Evolutionary conservation across 2,797 vertebrate genomes (phyloP).

Genomic region (Cetoscarus ocellatus): DNA sequence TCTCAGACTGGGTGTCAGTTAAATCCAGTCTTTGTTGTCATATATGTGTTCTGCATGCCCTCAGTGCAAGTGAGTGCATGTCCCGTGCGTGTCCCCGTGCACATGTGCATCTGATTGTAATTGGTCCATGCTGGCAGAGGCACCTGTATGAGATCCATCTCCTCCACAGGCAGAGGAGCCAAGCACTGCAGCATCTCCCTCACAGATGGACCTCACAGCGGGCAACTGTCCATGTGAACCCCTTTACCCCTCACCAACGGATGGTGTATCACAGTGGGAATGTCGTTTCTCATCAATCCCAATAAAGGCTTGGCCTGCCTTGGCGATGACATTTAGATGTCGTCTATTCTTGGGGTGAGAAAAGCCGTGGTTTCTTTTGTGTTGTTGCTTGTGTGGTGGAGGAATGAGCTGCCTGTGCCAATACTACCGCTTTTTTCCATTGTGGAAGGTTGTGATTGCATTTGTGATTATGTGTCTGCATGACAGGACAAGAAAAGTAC

Average conservation of each 20-base stretch:
- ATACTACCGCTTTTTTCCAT: neutral
- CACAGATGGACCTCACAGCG: constrained; percentile 78
- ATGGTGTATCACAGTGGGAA: constrained; percentile 68
- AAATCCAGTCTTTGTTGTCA: neutral
- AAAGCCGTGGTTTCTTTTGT: constrained; percentile 26
- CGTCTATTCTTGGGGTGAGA: constrained; percentile 44
- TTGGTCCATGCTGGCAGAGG: constrained; percentile 72
- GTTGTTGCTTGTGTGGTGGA: constrained; percentile 48
- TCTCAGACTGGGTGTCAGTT: neutral
- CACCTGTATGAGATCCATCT: constrained; percentile 74
- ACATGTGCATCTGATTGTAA: constrained; percentile 61
- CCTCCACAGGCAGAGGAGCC: constrained; percentile 66
- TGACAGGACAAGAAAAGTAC: constrained; percentile 24
- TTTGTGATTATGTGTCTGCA: constrained; percentile 10
- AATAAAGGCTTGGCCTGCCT: constrained; percentile 57
- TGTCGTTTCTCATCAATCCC: constrained; percentile 66
- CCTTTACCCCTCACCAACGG: constrained; percentile 58
- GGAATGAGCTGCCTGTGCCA: constrained; percentile 34
- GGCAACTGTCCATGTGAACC: constrained; percentile 55
- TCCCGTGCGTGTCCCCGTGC: constrained; percentile 20
- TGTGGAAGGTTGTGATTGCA: constrained; percentile 17
- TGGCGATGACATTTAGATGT: constrained; percentile 62
- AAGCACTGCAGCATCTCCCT: constrained; percentile 53
- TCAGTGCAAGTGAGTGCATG: constrained; percentile 13
- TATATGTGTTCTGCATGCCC: neutral